Evolutionary conservation across 2,113 vertebrate species (phyloP), one percentile per base, ranked within the genome.

Genomic region (Axis porcinus): DNA sequence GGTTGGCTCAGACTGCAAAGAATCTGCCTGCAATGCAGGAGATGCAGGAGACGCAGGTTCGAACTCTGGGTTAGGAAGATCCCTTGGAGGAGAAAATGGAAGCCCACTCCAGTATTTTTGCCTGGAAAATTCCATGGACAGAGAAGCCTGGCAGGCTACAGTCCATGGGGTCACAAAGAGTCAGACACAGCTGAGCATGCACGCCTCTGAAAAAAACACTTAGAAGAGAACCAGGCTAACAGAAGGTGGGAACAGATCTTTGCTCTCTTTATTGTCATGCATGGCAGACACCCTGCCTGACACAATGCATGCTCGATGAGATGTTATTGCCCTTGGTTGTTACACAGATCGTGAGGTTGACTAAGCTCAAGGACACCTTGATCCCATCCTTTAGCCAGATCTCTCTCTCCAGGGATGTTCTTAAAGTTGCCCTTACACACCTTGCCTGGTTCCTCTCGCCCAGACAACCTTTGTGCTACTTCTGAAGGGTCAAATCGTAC

Each of bases 251-350:
- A 23, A 25, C 4, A 33, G 7, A 45, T 19, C 57, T n/a, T 21
- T n/a, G 74, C 27, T 14, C 5, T 23, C 52, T 62, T 15, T 33
- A 23, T 28, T 28, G 25, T 47, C 19, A n/a, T 7, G 64, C 16
- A 28, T 2, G 27, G 25, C 14, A 30, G 6, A 30, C 16, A 8
- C n/a, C 58, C 86, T 30, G 30, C 64, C 52, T 33, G 2, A 64
- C 36, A 30, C 10, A 2, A 2, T 2, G 70, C 9, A 4, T 3
- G 10, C 58, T 62, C 50, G 0, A 0, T 10, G 25, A 54, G 45
- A 9, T 23, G 8, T 12, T 47, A 30, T 2, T 52, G 33, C 15
- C 14, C 43, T 43, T 36, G 19, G 15, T 15, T 52, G 19, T 16
- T 4, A 17, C 19, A 13, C 9, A 47, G 57, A 78, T 52, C 3